Evolutionary conservation across 2,797 vertebrate species (phyloP).

Genomic region (Sus cebifrons): DNA sequence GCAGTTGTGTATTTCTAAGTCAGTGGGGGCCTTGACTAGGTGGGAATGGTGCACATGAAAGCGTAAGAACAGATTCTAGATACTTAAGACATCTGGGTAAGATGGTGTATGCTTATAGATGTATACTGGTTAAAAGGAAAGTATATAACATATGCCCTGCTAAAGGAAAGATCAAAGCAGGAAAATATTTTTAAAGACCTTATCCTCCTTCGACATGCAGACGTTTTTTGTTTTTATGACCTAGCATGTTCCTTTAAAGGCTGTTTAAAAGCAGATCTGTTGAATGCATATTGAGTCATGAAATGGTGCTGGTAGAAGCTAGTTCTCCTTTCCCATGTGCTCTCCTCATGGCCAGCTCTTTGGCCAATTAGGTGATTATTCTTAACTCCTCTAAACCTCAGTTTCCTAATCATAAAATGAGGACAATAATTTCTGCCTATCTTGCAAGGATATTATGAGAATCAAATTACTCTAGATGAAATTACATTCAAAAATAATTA

Average conservation of each 20-base stretch:
- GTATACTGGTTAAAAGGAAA: slow-evolving; percentile 38
- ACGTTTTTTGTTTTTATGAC: slow-evolving; percentile 65
- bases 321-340: slow-evolving; percentile 29
- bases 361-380: background rate
- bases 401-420: slow-evolving; percentile 47
- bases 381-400: slow-evolving; percentile 8
- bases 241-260: slow-evolving; percentile 51
- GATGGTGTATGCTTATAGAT: slow-evolving; percentile 26
- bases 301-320: background rate
- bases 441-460: background rate
- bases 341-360: background rate
- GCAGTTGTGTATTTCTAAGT: background rate
- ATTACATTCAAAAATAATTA: slow-evolving; percentile 13
- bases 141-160: background rate
- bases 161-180: slow-evolving; percentile 68
- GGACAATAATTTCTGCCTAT: background rate
- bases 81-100: slow-evolving; percentile 11
- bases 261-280: slow-evolving; percentile 51
- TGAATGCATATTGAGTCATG: slow-evolving; percentile 16
- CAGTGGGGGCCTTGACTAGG: background rate
- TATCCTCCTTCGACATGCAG: slow-evolving; percentile 14
- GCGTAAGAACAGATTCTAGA: slow-evolving; percentile 33
- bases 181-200: slow-evolving; percentile 34
- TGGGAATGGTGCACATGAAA: slow-evolving; percentile 17
- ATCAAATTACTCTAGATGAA: slow-evolving; percentile 22